Conservation (phyloP, 2,113 vertebrate genomes). For the Antennarius striatus region DNA sequence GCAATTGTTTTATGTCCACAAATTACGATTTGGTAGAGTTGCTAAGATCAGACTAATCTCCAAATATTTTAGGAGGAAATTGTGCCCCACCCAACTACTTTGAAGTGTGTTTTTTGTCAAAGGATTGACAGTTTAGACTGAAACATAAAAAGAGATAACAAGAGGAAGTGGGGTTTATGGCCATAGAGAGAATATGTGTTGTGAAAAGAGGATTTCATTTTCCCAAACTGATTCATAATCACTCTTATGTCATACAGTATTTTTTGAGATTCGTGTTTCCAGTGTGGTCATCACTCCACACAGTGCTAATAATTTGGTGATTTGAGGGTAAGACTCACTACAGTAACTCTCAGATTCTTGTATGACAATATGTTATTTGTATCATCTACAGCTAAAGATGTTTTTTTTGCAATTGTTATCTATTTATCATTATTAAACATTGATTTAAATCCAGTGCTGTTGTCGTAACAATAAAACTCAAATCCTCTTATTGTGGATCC, state of each 20-base stretch:
- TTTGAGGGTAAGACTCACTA: too few relatives aligned
- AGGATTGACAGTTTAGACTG: slow-evolving; percentile 41
- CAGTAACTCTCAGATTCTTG: too few relatives aligned
- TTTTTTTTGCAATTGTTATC: too few relatives aligned
- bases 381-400: too few relatives aligned
- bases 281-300: too few relatives aligned
- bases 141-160: slow-evolving; percentile 17
- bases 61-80: slow-evolving; percentile 71
- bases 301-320: too few relatives aligned
- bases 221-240: background rate
- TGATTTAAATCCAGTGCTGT: too few relatives aligned
- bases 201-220: background rate
- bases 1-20: slow-evolving; percentile 57
- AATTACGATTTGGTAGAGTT: slow-evolving; percentile 65
- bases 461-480: too few relatives aligned
- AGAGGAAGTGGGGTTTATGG: background rate
- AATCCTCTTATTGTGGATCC: background rate
- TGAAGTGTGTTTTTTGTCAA: slow-evolving; percentile 65
- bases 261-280: background rate
- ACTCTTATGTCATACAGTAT: background rate
- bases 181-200: slow-evolving; percentile 2
- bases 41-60: slow-evolving; percentile 73
- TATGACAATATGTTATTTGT: too few relatives aligned
- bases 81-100: slow-evolving; percentile 71
- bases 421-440: too few relatives aligned